Evolutionary conservation across 1,140 invertebrate species (phyloP), one percentile per base, ranked within the genome.

Genomic region (Papilio helenus): DNA sequence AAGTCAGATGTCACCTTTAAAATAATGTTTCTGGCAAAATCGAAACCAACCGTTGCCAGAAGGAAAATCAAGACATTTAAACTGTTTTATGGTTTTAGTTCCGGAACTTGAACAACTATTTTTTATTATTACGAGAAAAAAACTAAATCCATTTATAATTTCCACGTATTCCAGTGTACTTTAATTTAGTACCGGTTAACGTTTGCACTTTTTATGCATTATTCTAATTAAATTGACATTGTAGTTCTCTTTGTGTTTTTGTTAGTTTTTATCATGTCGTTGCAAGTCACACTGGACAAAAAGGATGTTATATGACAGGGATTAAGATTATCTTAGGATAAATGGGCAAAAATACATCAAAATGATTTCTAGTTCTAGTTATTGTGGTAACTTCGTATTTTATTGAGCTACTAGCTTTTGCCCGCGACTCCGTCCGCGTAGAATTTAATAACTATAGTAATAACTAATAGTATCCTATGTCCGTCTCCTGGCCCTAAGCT

Each of bases 61-160:
- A 68, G 61, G 61, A 68, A 68, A 68, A 68, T 68, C 61, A 29
- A 14, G 61, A 29, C 61, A 68, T 68, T 68, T 68, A 68, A 68
- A 68, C 26, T 68, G 61, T 68, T 68, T 68, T 26, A 68, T 29
- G 61, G 14, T 68, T 68, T 68, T 29, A 14, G 23, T 68, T 68
- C 61, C 61, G 61, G 61, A 68, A 68, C 61, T 68, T 29, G 26
- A 26, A 68, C 26, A 68, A 68, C 23, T 68, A 68, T 29, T 68
- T 68, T 68, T 68, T 68, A 29, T 68, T 68, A 68, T 4, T 18
- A 29, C 12, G 1, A 68, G 1, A 68, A 68, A 68, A n/a, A 68
- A 68, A 29, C 61, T 68, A 34, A 68, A 68, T 68, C 61, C 61
- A 68, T 68, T 68, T 68, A 68, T 29, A 68, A 68, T 68, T 68